These are phyloP conservation scores for Brenthis daphne DNA, from an alignment of 2,888 invertebrate genomes.

Conservation along the genomic window DNA sequence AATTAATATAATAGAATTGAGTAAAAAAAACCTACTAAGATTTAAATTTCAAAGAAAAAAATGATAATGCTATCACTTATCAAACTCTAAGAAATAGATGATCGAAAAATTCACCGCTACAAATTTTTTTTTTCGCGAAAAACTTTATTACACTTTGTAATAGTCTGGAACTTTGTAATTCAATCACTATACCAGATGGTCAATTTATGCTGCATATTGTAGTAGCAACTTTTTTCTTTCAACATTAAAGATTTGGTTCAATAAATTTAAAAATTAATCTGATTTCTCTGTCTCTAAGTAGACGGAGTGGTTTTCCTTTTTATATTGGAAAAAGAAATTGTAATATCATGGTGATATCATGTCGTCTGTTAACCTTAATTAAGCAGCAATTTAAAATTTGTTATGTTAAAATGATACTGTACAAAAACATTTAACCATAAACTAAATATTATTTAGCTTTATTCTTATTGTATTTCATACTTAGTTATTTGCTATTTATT, in stretches of 20 bases:
- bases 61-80: constrained; percentile 8
- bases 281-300: too few relatives aligned
- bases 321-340: too few relatives aligned
- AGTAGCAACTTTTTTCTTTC: constrained; percentile 21
- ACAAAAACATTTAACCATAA: too few relatives aligned
- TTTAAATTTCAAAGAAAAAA: constrained; percentile 7
- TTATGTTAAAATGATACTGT: too few relatives aligned
- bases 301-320: too few relatives aligned
- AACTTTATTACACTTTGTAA: constrained; percentile 51
- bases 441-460: too few relatives aligned
- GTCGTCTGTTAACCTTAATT: too few relatives aligned
- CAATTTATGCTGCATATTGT: constrained; percentile 40
- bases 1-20: background rate
- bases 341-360: too few relatives aligned
- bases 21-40: background rate
- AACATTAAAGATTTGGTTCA: background rate
- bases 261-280: too few relatives aligned
- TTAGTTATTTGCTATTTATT: too few relatives aligned
- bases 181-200: constrained; percentile 43
- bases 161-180: constrained; percentile 48
- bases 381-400: too few relatives aligned
- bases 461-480: too few relatives aligned
- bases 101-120: constrained; percentile 1
- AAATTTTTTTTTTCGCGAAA: constrained; percentile 29
- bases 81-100: constrained; percentile 1